Base-by-base conservation (phyloP, 2,888 invertebrate species). In the Amphipyra berbera region DNA sequence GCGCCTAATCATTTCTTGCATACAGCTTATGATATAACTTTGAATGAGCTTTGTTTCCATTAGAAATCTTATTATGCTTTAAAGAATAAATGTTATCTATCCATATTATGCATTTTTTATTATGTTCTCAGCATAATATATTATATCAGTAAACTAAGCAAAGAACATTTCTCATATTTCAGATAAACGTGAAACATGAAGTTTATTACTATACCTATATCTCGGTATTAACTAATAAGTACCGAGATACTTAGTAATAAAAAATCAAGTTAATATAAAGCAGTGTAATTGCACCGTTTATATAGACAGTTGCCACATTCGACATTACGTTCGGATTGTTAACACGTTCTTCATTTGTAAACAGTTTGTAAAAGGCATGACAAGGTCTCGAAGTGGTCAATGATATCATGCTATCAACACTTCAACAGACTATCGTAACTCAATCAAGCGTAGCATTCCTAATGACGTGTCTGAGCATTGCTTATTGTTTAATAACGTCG, bases 321-420 rank as follows among this genome's bases (percentile, higher is more conserved):
- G 40, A 47, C 42, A 38, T 54, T 52, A 58, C 44, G 46, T 65
- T 56, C 52, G 52, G 62, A 53, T 62, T 67, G 54, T 62, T 55
- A 70, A 55, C 66, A 77, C 63, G 68, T 76, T 73, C 68, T 61
- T 58, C 57, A 62, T 63, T 65, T 55, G 56, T 69, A 60, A 63
- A 68, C 75, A 67, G 67, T 71, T 65, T 68, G 59, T 73, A 81
- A 74, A 86, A 87, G 90, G 89, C 76, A 84, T 79, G 88, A 82
- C 90, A 89, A 90, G 90, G 91, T 83, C 88, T 81, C 59, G 14
- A 71, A 66, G 79, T 83, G 76, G 74, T 68, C 79, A 83, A 82
- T 89, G 88, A 89, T 87, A 87, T 88, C 88, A 89, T 82, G 63
- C 75, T 73, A 72, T 73, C 75, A 68, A 60, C 75, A 52, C 73